Conservation (phyloP, 2,113 vertebrate species). For the Amphiprion percula region DNA sequence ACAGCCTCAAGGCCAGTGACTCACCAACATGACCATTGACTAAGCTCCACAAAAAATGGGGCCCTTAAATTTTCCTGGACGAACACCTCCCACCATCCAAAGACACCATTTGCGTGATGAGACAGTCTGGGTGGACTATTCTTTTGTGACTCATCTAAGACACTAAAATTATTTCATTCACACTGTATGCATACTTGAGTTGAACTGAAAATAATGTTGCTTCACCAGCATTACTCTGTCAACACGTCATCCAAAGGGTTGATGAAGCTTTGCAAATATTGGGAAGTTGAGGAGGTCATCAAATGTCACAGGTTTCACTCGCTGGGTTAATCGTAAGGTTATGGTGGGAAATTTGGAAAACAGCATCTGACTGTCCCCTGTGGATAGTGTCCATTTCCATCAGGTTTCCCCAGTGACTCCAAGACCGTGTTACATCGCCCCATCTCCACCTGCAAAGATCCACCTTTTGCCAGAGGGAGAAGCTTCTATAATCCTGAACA, state of each 20-base stretch:
- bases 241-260: not conserved
- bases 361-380: not conserved
- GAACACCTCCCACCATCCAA: not conserved
- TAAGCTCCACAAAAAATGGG: conserved; percentile 2
- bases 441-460: conserved; percentile 63
- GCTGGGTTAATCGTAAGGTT: not conserved
- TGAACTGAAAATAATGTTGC: conserved; percentile 15
- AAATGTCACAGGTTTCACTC: conserved; percentile 5
- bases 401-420: conserved; percentile 40
- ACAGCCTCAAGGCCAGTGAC: conserved; percentile 44
- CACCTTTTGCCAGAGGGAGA: conserved; percentile 61
- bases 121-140: conserved; percentile 30
- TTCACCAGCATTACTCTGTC: not conserved
- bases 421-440: conserved; percentile 47
- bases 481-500: conserved; percentile 63
- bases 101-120: conserved; percentile 15
- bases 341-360: conserved; percentile 27
- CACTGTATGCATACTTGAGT: not conserved
- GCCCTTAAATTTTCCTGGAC: conserved; percentile 4
- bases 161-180: conserved; percentile 32
- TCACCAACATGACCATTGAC: conserved; percentile 46
- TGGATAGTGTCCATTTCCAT: conserved; percentile 19
- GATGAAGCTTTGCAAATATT: not conserved
- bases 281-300: not conserved
- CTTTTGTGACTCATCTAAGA: conserved; percentile 39